phyloP scores from a whole-genome alignment of 2,888 invertebrate genomes.

The Phymatocera aterrima region DNA sequence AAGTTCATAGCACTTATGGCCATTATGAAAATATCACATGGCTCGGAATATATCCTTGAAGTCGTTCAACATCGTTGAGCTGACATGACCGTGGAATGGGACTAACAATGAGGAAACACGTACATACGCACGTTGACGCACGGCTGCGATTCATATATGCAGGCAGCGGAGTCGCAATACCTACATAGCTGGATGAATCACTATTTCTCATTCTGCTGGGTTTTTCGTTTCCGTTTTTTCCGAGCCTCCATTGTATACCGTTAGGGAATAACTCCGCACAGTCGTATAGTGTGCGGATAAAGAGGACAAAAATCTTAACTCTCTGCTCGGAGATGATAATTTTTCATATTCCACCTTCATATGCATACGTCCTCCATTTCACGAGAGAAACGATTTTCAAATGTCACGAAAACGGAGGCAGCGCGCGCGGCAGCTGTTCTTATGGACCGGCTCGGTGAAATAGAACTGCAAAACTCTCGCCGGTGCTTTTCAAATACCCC shows the following conservation, averaged over 20 bases:
- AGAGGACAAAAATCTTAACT: not conserved
- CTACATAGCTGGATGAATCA: not conserved
- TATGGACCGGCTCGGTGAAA: not conserved
- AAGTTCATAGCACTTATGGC: no score
- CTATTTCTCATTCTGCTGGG: no score
- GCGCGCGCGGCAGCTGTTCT: not conserved
- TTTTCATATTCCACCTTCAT: conserved; percentile 33
- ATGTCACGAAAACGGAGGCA: not conserved
- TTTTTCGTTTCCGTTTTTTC: no score
- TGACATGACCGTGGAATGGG: not conserved
- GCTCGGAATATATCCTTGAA: not conserved
- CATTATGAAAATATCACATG: not conserved
- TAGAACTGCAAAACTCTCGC: not conserved
- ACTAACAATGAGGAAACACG: not conserved
- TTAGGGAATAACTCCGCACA: not conserved
- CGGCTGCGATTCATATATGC: not conserved
- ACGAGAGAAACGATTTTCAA: conserved; percentile 32
- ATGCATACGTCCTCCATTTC: not conserved
- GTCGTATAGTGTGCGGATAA: not conserved
- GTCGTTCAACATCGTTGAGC: not conserved
- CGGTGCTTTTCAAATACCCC: conserved; percentile 6
- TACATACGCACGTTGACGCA: no score
- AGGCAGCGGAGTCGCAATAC: not conserved
- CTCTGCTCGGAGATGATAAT: conserved; percentile 1
- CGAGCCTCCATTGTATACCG: not conserved